Evolutionary conservation across 2,113 vertebrate species (phyloP), one percentile per base, ranked within the genome.

Genomic region (Salvelinus sp.): DNA sequence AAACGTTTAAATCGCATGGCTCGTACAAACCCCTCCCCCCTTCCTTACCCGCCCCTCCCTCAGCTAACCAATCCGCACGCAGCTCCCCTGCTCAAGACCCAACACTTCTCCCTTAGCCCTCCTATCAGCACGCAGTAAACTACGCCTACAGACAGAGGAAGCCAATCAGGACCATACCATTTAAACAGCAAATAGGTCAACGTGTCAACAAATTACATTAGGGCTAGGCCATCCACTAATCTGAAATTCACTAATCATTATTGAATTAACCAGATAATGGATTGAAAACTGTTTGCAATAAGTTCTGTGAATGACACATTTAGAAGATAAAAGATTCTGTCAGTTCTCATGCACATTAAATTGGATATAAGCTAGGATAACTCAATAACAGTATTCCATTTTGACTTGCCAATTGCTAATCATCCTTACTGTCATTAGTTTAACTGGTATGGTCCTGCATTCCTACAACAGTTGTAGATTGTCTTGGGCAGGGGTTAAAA

Each of bases 1-100:
- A 28, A 86, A 91, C 85, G 90, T 91, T 22, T 23, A 79, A 90
- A 89, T 84, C 82, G 90, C 91, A 90, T 92, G 92, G 90, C 92
- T 93, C 78, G 88, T 87, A 79, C 75, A 22, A 14, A 79, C 30
- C 28, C 77, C 23, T 22, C 3, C 9, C 72, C 71, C 69, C 28
- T 47, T 9, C 72, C 47, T 48, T 64, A 69, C 60, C 75, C 13
- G 73, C 73, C 65, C 50, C 10, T 50, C 23, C 68, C 50, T 67
- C 73, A 78, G 87, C 44, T 67, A 70, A 69, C 74, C 27, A 33
- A 33, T 5, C 33, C 6, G 33, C 6, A 33, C 33, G 33, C 33
- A 33, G 33, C 33, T 33, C 5, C 78, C 82, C 85, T 86, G 82
- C 57, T 33, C 25, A 60, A 72, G 16, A 62, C 71, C 57, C 71